These are phyloP conservation scores for Thumatha senex DNA, from an alignment of 2,888 invertebrate genomes.

Conservation along the genomic window DNA sequence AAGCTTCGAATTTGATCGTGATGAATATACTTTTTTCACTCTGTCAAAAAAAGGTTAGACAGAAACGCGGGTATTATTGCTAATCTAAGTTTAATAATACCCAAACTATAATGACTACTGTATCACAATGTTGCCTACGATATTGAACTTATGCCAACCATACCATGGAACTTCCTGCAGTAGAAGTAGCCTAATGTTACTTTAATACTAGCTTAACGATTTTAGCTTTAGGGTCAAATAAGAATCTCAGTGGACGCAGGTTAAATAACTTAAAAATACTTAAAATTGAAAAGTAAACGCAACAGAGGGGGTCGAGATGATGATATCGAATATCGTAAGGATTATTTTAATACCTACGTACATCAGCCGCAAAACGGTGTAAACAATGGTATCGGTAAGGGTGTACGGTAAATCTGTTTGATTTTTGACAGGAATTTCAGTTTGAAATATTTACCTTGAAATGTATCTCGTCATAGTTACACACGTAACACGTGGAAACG, in stretches of 20 bases:
- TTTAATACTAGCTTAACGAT: neutral
- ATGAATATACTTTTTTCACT: too few relatives aligned
- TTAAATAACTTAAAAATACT: neutral
- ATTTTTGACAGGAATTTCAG: conserved; percentile 38
- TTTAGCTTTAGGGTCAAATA: neutral
- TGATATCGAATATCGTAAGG: conserved; percentile 14
- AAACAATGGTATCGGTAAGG: too few relatives aligned
- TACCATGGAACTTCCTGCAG: too few relatives aligned
- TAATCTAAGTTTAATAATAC: neutral
- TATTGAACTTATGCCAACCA: too few relatives aligned
- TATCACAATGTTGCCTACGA: too few relatives aligned
- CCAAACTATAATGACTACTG: neutral
- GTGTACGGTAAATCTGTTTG: conserved; percentile 45
- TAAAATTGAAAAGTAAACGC: neutral
- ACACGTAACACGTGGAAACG: neutral
- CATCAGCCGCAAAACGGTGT: conserved; percentile 38
- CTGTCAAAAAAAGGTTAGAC: too few relatives aligned
- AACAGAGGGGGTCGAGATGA: conserved; percentile 17
- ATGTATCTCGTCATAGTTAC: conserved; percentile 2
- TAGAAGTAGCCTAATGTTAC: too few relatives aligned
- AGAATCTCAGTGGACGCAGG: neutral
- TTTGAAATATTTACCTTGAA: conserved; percentile 21
- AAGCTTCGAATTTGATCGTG: too few relatives aligned
- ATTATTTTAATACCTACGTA: conserved; percentile 17
- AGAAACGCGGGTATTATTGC: too few relatives aligned